These are phyloP conservation scores for Callithrix jacchus DNA, from an alignment of 2,113 vertebrate species.

Conservation along the genomic window DNA sequence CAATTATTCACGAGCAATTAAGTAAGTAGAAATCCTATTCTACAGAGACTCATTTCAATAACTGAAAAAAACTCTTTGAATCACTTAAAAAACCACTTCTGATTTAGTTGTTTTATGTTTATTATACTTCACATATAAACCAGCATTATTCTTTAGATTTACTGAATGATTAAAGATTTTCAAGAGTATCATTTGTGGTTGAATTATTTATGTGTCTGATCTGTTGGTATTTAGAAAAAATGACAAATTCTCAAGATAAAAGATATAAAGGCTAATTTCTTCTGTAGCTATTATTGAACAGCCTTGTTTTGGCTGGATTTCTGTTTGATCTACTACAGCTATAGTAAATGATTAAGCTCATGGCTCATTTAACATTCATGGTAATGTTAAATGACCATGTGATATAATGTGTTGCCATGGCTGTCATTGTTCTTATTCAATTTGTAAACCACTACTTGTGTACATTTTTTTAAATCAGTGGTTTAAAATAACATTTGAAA, in stretches of 20 bases:
- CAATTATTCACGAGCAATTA: background rate
- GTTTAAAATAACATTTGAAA: slow-evolving; percentile 55
- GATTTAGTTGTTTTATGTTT: background rate
- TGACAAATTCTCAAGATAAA: background rate
- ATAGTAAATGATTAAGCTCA: background rate
- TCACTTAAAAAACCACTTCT: background rate
- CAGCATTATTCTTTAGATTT: slow-evolving; percentile 35
- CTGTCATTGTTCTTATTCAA: background rate
- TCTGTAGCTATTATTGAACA: background rate
- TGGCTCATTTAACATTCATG: slow-evolving; percentile 5
- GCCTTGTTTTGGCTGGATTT: background rate
- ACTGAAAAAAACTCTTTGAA: background rate
- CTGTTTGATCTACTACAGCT: background rate
- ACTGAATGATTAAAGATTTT: background rate
- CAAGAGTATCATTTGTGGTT: background rate
- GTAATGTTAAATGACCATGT: background rate
- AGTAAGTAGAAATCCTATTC: background rate
- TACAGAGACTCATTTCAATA: background rate
- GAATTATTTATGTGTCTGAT: background rate
- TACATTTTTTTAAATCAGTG: slow-evolving; percentile 4
- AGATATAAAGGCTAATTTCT: background rate
- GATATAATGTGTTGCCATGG: background rate
- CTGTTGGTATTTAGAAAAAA: slow-evolving; percentile 16
- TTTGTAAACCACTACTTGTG: background rate
- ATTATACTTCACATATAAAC: background rate